A percentile compares a stretch with the other conserved stretches of the same genome.
phyloP scores from a whole-genome alignment of 1,140 invertebrate genomes.

The Brachionus rotundiformis region DNA sequence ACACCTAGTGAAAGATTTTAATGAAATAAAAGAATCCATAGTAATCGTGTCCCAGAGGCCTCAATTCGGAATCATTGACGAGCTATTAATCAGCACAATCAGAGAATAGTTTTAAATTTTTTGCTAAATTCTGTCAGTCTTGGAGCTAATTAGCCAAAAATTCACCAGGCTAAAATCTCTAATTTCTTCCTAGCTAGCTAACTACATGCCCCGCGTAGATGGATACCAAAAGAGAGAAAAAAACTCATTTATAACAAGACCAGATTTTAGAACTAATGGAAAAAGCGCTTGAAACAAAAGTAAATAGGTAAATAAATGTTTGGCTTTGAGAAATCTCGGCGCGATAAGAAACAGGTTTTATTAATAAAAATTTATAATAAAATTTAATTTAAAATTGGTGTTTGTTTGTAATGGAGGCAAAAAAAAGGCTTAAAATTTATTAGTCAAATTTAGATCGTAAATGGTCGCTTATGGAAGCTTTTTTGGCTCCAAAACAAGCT shows the following conservation, averaged over 20 bases:
- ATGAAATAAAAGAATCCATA: slow-evolving; percentile 7
- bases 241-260: too few species aligned
- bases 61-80: background rate
- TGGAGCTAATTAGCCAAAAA: background rate
- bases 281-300: background rate
- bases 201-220: background rate
- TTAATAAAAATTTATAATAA: background rate
- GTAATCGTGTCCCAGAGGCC: background rate
- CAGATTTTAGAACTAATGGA: too few species aligned
- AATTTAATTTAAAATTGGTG: too few species aligned
- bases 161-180: background rate
- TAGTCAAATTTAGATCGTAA: too few species aligned
- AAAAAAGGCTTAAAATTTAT: too few species aligned
- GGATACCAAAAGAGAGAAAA: background rate
- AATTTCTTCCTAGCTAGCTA: background rate
- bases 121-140: too few species aligned
- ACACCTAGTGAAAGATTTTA: background rate
- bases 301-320: background rate
- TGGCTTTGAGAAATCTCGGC: background rate
- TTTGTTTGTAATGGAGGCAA: too few species aligned
- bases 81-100: background rate
- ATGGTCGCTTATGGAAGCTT: too few species aligned
- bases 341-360: background rate
- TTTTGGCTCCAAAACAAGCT: too few species aligned
- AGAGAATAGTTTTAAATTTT: too few species aligned